Percentiles rank a stretch among this genome's conserved stretches.
Conservation (phyloP, 53 echinoderm and acorn worm species). For the Henricia sp. region DNA sequence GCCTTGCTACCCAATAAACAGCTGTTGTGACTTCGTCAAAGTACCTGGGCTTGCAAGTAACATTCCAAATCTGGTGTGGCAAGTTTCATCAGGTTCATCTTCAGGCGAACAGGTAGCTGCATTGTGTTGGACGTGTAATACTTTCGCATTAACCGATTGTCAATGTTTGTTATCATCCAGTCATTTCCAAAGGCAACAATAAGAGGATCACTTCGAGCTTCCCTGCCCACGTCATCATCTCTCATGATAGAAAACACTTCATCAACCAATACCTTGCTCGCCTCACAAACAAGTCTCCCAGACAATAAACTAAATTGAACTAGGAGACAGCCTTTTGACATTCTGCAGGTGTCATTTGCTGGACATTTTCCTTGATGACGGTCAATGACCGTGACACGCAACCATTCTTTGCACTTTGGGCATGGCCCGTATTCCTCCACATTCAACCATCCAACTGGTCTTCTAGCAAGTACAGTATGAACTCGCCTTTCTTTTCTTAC, state of each 20-base stretch:
- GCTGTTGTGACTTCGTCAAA: slow-evolving; percentile 50
- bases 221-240: slow-evolving; percentile 29
- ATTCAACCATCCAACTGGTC: slow-evolving; percentile 6
- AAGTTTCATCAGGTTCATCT: slow-evolving; percentile 43
- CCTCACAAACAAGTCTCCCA: slow-evolving; percentile 21
- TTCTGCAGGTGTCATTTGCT: not conserved
- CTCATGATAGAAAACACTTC: slow-evolving; percentile 59
- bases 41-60: slow-evolving; percentile 19
- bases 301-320: slow-evolving; percentile 54
- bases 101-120: slow-evolving; percentile 55
- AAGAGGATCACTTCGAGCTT: slow-evolving; percentile 39
- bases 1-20: slow-evolving; percentile 40
- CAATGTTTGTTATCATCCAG: slow-evolving; percentile 56
- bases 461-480: slow-evolving; percentile 36
- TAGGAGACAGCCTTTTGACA: slow-evolving; percentile 38
- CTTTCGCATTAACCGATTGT: slow-evolving; percentile 63
- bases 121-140: slow-evolving; percentile 64
- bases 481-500: slow-evolving; percentile 51
- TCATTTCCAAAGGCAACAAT: slow-evolving; percentile 59
- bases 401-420: slow-evolving; percentile 66
- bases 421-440: slow-evolving; percentile 62
- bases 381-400: slow-evolving; percentile 31
- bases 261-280: slow-evolving; percentile 34
- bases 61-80: slow-evolving; percentile 24
- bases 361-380: slow-evolving; percentile 56